Percentiles rank a stretch among this genome's conserved stretches.
Conservation (phyloP, 2,113 vertebrate species). For the Dasyprocta punctata region DNA sequence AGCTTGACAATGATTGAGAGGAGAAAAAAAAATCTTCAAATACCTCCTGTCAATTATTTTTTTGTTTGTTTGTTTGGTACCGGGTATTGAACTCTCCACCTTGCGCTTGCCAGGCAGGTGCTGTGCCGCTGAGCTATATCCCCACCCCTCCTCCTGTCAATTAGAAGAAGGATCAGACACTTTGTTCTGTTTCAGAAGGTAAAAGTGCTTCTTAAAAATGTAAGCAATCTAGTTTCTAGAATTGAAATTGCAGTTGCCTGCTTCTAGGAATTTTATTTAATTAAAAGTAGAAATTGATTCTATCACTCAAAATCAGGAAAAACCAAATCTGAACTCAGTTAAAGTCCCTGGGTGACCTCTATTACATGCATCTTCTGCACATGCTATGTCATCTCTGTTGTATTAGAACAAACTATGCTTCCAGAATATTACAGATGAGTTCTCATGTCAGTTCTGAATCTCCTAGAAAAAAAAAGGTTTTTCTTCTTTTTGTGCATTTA, state of each 20-base stretch:
- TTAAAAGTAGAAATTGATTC: not conserved
- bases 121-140: too few relatives aligned
- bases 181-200: not conserved
- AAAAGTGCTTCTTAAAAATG: not conserved
- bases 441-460: not conserved
- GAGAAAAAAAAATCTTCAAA: not conserved
- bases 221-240: not conserved
- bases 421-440: not conserved
- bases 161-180: not conserved
- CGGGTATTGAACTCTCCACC: too few relatives aligned
- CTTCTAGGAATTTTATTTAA: conserved; percentile 17
- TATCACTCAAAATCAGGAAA: not conserved
- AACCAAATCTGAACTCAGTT: not conserved
- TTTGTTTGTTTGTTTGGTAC: too few relatives aligned
- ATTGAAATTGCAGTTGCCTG: not conserved
- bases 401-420: not conserved
- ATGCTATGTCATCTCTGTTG: not conserved
- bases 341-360: not conserved
- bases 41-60: not conserved
- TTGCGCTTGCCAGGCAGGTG: too few relatives aligned
- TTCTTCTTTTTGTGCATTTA: not conserved
- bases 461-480: not conserved
- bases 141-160: not conserved
- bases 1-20: not conserved
- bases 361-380: not conserved